Conservation (phyloP, 2,113 vertebrate genomes). For the Rhinolophus ferrumequinum region DNA sequence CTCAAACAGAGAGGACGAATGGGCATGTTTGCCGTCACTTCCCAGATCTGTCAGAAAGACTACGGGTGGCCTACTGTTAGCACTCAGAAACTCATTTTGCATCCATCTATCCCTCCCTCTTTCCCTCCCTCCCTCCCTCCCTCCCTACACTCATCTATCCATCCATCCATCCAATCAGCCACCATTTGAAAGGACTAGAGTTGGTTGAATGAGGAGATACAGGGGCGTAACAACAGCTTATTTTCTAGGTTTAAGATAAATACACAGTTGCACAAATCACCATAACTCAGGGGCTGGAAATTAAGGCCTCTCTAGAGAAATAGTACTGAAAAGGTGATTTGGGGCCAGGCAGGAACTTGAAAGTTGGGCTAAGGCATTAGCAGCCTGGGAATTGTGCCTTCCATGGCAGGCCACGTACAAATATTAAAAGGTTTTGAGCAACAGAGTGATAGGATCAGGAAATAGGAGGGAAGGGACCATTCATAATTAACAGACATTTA, state of each 20-base stretch:
- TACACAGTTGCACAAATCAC: background rate
- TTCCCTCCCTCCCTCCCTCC: background rate
- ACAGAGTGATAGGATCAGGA: background rate
- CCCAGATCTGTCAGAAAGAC: background rate
- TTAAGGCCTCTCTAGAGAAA: background rate
- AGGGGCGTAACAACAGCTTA: background rate
- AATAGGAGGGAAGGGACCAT: background rate
- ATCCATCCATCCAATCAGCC: background rate
- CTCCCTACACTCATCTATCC: background rate
- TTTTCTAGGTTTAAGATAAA: conserved; percentile 2
- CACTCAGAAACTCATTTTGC: background rate
- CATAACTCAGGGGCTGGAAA: background rate
- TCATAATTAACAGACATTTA: conserved; percentile 7
- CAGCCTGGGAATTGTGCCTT: background rate
- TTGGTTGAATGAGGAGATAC: background rate
- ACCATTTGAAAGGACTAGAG: background rate
- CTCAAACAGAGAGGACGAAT: background rate
- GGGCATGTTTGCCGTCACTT: background rate
- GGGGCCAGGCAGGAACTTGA: background rate
- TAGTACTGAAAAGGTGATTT: background rate
- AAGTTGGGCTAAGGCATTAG: background rate
- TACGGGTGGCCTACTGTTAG: background rate
- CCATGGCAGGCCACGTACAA: background rate
- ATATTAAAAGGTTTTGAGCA: background rate
- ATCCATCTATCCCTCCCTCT: background rate